Percentiles rank a stretch among this genome's conserved stretches.
phyloP scores from a whole-genome alignment of 30 jellyfish, hydroid and myxozoan species.

The Catostylus mosaicus region DNA sequence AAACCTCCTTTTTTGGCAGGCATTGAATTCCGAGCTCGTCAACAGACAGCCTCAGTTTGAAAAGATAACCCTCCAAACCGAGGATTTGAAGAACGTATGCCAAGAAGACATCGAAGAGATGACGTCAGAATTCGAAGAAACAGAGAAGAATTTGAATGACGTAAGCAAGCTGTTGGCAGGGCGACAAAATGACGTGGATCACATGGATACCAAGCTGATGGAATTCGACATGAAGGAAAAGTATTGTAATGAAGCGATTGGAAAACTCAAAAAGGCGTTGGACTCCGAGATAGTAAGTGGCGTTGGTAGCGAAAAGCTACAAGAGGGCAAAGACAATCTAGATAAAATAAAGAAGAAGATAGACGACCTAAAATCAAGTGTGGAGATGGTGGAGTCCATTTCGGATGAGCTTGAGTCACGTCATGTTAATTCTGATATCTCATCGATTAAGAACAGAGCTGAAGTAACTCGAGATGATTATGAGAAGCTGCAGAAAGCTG shows the following conservation, averaged over 20 bases:
- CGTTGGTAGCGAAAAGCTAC: conserved; percentile 53
- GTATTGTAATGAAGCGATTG: conserved; percentile 66
- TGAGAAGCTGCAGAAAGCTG: conserved; percentile 62
- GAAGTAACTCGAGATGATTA: conserved; percentile 72
- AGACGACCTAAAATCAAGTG: conserved; percentile 77
- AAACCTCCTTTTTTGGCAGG: conserved; percentile 45
- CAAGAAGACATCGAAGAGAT: conserved; percentile 65
- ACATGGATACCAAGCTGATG: conserved; percentile 68
- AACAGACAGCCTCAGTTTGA: conserved; percentile 50
- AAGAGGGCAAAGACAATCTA: conserved; percentile 46
- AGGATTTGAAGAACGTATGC: conserved; percentile 57
- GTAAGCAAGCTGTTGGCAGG: conserved; percentile 59
- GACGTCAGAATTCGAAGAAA: conserved; percentile 31
- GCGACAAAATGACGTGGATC: conserved; percentile 71
- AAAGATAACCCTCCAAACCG: conserved; percentile 35
- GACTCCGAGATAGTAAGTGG: conserved; percentile 53
- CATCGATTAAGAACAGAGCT: conserved; percentile 73
- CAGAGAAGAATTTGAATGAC: conserved; percentile 69
- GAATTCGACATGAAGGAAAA: conserved; percentile 48
- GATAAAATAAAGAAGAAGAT: conserved; percentile 53
- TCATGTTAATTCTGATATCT: conserved; percentile 77
- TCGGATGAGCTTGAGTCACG: conserved; percentile 59
- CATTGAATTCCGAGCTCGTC: conserved; percentile 59
- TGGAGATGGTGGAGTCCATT: conserved; percentile 31
- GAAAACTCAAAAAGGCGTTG: conserved; percentile 66